Evolutionary conservation across 2,888 invertebrate species (phyloP), one percentile per base, ranked within the genome.

Genomic region (Tortrix viridana): DNA sequence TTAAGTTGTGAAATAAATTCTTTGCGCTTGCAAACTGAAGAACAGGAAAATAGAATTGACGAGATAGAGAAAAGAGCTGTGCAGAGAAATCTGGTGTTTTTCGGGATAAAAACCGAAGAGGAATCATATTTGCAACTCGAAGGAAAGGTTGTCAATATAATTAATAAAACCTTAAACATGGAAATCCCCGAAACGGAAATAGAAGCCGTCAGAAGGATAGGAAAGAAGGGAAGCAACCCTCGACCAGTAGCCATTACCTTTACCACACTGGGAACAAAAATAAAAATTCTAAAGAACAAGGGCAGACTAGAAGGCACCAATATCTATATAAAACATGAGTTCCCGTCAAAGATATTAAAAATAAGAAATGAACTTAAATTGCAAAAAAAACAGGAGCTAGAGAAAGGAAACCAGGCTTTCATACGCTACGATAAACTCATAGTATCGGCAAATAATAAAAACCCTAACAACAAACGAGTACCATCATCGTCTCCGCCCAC

Each of bases 351-450:
- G 3, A 7, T 43, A 16, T 16, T 16, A 18, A 43, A 16, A 43
- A 43, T 18, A 16, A 16, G 43, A 43, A 18, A 43, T 1, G 43
- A 16, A 43, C 16, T 43, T 6, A 43, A 16, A 4, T 6, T n/a
- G 7, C n/a, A 43, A 18, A n/a, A 6, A 43, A 43, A 16, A 16
- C 16, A 16, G 6, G 6, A 43, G 6, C 3, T 43, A 14, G 43
- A 16, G 5, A 43, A 18, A 16, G 43, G 43, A 16, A 43, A 43
- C 16, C 3, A 43, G 1, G 43, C 43, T 2, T 43, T 16, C n/a
- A 43, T 43, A 43, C 41, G 41, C 41, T 41, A 16, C 16, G 41
- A 41, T 41, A 41, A 41, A 41, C 41, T 41, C 16, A 41, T 16
- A 41, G 6, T 41, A 5, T 41, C 41, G 5, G 41, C 1, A 41